phyloP scores from a whole-genome alignment of 2,797 vertebrate species.

The Enteromius thamalakanensis region DNA sequence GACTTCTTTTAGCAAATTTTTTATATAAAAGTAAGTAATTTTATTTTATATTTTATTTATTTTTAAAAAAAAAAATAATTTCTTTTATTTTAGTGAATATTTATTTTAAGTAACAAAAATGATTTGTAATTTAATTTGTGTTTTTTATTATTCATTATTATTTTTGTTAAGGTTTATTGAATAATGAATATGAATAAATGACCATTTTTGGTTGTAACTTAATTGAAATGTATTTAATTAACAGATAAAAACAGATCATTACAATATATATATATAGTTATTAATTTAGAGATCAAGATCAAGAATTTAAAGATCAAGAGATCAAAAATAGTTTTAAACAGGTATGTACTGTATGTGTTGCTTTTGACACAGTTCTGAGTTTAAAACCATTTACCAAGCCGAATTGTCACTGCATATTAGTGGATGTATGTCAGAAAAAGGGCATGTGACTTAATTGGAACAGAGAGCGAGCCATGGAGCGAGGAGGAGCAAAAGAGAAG shows the following conservation, averaged over 20 bases:
- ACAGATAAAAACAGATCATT: not conserved
- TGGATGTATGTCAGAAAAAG: not conserved
- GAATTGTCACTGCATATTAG: conserved; percentile 3
- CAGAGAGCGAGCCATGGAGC: not conserved
- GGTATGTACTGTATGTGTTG: not conserved
- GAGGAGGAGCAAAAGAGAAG: not conserved
- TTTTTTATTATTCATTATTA: no score
- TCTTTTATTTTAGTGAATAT: no score
- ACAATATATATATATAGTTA: not conserved
- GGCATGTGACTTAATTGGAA: not conserved
- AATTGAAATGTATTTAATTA: not conserved
- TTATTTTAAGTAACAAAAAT: no score
- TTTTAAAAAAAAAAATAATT: no score
- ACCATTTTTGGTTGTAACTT: not conserved
- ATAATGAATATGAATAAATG: no score
- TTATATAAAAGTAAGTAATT: no score
- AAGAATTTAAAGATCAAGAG: not conserved
- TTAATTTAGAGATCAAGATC: no score
- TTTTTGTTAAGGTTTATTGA: no score
- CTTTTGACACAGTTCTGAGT: not conserved
- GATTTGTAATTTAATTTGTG: no score
- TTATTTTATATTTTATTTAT: no score
- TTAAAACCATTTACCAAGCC: not conserved
- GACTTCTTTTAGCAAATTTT: no score
- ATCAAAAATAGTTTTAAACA: not conserved